Conservation (phyloP, 2,888 invertebrate species). For the Strigamia maritima region DNA sequence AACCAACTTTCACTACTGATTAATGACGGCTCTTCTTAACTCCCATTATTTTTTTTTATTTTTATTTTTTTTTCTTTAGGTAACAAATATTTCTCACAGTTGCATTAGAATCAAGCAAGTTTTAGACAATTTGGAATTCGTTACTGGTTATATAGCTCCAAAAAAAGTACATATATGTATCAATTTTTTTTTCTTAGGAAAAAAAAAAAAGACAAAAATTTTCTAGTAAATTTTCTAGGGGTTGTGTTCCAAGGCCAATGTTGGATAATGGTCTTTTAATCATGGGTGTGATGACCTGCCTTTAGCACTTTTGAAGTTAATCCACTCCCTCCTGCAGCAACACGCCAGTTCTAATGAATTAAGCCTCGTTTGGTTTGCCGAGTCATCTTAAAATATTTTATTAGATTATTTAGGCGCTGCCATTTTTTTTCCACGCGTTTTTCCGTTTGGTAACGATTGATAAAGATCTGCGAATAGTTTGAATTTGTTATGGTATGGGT, state of each 20-base stretch:
- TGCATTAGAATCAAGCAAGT: background rate
- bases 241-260: slow-evolving; percentile 21
- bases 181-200: background rate
- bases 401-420: background rate
- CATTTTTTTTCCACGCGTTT: background rate
- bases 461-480: background rate
- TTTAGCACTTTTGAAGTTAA: slow-evolving; percentile 28
- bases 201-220: too few species aligned
- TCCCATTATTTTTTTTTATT: background rate
- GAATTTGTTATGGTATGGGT: background rate
- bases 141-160: background rate
- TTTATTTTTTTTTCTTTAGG: background rate
- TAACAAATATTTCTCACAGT: background rate
- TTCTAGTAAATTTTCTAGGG: slow-evolving; percentile 13
- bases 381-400: slow-evolving; percentile 25
- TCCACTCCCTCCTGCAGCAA: slow-evolving; percentile 24
- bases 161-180: background rate
- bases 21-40: background rate
- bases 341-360: slow-evolving; percentile 21
- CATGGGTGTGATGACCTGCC: slow-evolving; percentile 26
- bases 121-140: background rate
- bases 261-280: slow-evolving; percentile 28
- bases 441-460: background rate
- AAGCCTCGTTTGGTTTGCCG: slow-evolving; percentile 20
- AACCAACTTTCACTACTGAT: slow-evolving; percentile 7